Evolutionary conservation across 2,797 vertebrate species (phyloP).

Genomic region (Mus caroli): DNA sequence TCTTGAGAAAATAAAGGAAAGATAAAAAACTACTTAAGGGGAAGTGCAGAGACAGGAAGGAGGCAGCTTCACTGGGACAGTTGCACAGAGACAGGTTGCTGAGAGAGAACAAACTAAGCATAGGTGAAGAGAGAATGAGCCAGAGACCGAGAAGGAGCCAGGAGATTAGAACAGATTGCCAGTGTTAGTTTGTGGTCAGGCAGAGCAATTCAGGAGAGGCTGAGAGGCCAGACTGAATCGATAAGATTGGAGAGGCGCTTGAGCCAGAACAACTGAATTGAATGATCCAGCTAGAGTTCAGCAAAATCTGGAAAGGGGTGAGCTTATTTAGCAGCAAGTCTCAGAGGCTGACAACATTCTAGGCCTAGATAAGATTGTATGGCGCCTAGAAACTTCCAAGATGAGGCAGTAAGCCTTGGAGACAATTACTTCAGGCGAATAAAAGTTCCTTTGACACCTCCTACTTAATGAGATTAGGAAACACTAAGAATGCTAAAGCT

Average conservation of each 20-base stretch:
- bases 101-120: neutral
- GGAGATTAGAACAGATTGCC: neutral
- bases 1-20: neutral
- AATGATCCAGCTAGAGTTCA: neutral
- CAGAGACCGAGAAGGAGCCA: neutral
- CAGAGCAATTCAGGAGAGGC: neutral
- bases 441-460: neutral
- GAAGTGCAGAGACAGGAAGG: rapidly evolving
- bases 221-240: neutral
- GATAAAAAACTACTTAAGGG: neutral
- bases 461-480: conserved; percentile 63
- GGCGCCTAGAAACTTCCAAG: neutral
- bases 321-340: neutral
- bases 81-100: neutral
- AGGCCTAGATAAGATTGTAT: neutral
- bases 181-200: neutral
- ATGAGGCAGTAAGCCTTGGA: neutral
- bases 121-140: neutral
- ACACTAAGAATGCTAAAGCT: conserved; percentile 63
- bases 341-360: neutral
- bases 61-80: neutral
- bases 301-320: neutral
- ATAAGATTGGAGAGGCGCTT: neutral
- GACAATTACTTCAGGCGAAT: neutral
- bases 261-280: neutral